Evolutionary conservation across 2,113 vertebrate genomes (phyloP), one percentile per base, ranked within the genome.

Genomic region (Prolemur simus): DNA sequence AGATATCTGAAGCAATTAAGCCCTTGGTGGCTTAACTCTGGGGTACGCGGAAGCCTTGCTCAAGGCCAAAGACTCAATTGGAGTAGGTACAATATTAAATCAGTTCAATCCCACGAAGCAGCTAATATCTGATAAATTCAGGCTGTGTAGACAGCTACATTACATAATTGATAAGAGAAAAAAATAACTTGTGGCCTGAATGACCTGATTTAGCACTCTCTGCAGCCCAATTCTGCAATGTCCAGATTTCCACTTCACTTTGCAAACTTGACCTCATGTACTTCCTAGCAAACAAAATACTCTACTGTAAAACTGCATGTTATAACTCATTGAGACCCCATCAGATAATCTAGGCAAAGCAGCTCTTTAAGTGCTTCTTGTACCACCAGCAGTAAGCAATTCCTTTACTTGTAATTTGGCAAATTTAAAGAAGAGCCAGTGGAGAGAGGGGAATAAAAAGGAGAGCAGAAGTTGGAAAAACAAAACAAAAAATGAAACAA

Each of bases 1-100:
- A 96, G 83, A 93, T 98, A 96, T 87, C 81, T 83, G 96, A 97
- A 97, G 86, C 81, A 98, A 98, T 97, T 96, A 98, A 95, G 95
- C 71, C 63, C 34, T 96, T 87, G 23, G 77, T 90, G 54, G 66
- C 74, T 98, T 97, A 94, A 76, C 91, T 96, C 80, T 88, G 69
- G 82, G 82, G 66, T 95, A 37, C 78, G 3, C 29, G 80, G 23
- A 94, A 97, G 92, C 87, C 56, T 82, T 98, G 77, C 93, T 97
- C 58, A 98, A 96, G n/a, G 18, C 85, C 32, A 14, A 81, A 49
- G n/a, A 88, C 14, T 27, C 29, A 3, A 1, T 0, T 80, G 93
- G 56, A 97, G 25, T 42, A 82, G 45, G 2, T 17, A 86, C 45
- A 6, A 6, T 1, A 94, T 89, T 78, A 96, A 68, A 54, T 97